Evolutionary conservation across 2,888 invertebrate genomes (phyloP), one percentile per base, ranked within the genome.

Genomic region (Phengaris arion): DNA sequence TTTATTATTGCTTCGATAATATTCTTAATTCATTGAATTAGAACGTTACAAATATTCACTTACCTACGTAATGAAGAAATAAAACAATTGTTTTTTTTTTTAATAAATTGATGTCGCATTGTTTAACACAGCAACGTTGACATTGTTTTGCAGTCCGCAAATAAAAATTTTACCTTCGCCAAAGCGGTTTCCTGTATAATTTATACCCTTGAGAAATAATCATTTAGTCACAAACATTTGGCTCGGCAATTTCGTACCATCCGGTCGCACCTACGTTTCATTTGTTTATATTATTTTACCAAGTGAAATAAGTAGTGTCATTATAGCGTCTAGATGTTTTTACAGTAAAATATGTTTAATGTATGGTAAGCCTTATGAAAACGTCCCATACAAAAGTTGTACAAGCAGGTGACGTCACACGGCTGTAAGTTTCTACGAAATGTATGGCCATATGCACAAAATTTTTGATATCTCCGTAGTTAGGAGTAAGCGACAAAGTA

Each of bases 101-200:
- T 12, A 64, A 35, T 64, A 64, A 64, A 64, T 64, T 64, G 35
- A 64, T 64, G 70, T 72, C 70, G 52, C 22, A 72, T 35, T 52
- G 54, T 72, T 45, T 8, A 64, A 64, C 48, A 51, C 15, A 22
- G 22, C 51, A 54, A 15, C 51, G 13, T 45, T 68, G 45, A 35
- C 51, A 22, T 72, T 72, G 54, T 54, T 72, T 72, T 72, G 35
- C 22, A 45, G 68, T 22, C 13, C 0, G 54, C 52, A 9, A 22
- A 52, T 72, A 72, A 68, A 64, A 68, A 35, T 72, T 54, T 22
- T 35, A 72, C 72, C 52, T 75, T 74, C 8, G 46, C 59, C 54
- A 68, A 55, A 69, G 46, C 45, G 55, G 69, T 69, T 75, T 69
- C 75, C 75, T 51, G 68, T 75, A 55, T 69, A 69, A 75, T 75